Evolutionary conservation across 2,888 invertebrate species (phyloP).

Genomic region (Sesia apiformis): DNA sequence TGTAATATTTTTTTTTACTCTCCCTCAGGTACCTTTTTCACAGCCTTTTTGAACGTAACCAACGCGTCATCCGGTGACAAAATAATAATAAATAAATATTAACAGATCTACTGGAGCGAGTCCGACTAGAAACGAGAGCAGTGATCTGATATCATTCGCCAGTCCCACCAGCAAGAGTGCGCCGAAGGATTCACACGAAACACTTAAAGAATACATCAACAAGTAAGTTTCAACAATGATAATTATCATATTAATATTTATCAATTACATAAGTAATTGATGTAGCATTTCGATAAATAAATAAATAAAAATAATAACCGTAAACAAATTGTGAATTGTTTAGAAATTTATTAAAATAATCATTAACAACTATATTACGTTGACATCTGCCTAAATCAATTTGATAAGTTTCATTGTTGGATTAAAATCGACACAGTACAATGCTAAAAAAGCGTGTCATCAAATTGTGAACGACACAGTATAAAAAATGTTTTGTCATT

Average conservation of each 20-base stretch:
- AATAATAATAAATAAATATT: conserved; percentile 1
- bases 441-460: neutral
- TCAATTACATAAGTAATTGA: neutral
- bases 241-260: neutral
- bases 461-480: neutral
- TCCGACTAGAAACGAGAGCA: conserved; percentile 52
- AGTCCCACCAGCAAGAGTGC: conserved; percentile 75
- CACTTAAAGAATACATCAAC: conserved; percentile 76
- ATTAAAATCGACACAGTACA: neutral
- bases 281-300: too few species aligned
- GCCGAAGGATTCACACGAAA: conserved; percentile 61
- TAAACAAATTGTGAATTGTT: too few species aligned
- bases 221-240: conserved; percentile 21
- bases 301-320: too few species aligned
- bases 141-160: conserved; percentile 82
- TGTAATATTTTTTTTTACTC: too few species aligned
- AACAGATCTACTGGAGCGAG: conserved; percentile 57
- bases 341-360: too few species aligned
- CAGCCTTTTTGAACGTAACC: too few species aligned
- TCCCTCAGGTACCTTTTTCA: too few species aligned
- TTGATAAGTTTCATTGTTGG: neutral
- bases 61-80: too few species aligned
- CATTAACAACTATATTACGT: too few species aligned
- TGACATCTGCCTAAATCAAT: neutral
- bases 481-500: neutral